These are phyloP conservation scores for Silurus glanis DNA, from an alignment of 2,113 vertebrate species.

Conservation along the genomic window DNA sequence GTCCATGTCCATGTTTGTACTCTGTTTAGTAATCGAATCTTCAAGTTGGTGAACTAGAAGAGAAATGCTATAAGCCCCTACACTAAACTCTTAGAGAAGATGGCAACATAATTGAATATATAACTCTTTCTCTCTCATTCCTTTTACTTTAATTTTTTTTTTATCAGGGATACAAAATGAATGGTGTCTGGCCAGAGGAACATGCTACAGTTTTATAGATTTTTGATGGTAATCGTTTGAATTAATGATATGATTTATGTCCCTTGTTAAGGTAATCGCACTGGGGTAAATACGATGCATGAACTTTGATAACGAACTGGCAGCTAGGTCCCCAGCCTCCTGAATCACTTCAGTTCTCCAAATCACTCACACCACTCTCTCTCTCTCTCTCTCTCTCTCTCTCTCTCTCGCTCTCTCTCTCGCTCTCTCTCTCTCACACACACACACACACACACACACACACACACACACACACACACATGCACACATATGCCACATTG, in stretches of 20 bases:
- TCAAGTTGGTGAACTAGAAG: not conserved
- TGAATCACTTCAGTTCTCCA: slow-evolving; percentile 72
- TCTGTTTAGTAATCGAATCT: slow-evolving; percentile 7
- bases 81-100: slow-evolving; percentile 21
- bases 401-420: too few relatives aligned
- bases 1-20: not conserved
- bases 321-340: slow-evolving; percentile 63
- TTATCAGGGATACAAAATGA: slow-evolving; percentile 70
- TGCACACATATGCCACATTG: slow-evolving; percentile 50
- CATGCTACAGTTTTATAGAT: slow-evolving; percentile 76
- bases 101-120: slow-evolving; percentile 40
- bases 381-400: not conserved
- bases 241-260: slow-evolving; percentile 81
- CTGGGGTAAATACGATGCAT: slow-evolving; percentile 74
- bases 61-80: slow-evolving; percentile 14
- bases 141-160: slow-evolving; percentile 37
- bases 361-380: slow-evolving; percentile 64
- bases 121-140: slow-evolving; percentile 34
- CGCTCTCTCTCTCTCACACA: too few relatives aligned
- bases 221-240: slow-evolving; percentile 75
- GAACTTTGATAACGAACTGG: slow-evolving; percentile 73
- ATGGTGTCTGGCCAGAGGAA: slow-evolving; percentile 64
- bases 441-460: slow-evolving; percentile 9
- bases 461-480: slow-evolving; percentile 30
- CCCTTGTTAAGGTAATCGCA: slow-evolving; percentile 75